Conservation (phyloP, 35 echinoderm and acorn worm genomes). For the Eucidaris tribuloides region DNA sequence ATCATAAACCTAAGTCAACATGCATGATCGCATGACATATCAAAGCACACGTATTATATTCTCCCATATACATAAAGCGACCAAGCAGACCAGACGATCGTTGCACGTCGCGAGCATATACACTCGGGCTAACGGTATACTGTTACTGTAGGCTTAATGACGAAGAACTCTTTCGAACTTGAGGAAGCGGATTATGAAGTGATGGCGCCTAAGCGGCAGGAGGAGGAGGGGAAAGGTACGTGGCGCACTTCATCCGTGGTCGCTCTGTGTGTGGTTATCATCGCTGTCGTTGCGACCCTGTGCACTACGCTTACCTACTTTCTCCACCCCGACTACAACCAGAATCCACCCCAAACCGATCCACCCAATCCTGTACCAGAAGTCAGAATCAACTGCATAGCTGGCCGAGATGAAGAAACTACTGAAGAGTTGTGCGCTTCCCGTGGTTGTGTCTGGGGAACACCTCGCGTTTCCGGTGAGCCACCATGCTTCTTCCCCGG, state of each 20-base stretch:
- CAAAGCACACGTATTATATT: too few relatives aligned
- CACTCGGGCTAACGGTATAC: too few relatives aligned
- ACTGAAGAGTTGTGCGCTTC: conserved; percentile 42
- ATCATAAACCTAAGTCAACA: too few relatives aligned
- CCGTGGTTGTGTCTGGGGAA: conserved; percentile 55
- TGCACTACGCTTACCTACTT: conserved; percentile 57
- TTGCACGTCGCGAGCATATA: too few relatives aligned
- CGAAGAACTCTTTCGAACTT: too few relatives aligned
- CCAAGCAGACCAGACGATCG: too few relatives aligned
- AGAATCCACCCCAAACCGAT: neutral
- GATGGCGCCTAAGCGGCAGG: too few relatives aligned
- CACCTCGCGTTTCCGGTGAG: neutral
- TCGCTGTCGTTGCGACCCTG: neutral
- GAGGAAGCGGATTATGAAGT: too few relatives aligned
- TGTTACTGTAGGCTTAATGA: too few relatives aligned
- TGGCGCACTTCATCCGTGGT: neutral
- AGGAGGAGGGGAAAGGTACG: too few relatives aligned
- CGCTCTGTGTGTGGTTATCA: neutral
- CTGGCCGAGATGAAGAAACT: conserved; percentile 23
- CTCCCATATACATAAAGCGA: too few relatives aligned
- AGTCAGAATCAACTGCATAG: conserved; percentile 59
- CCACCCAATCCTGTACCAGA: neutral
- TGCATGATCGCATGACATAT: too few relatives aligned
- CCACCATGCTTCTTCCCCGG: conserved; percentile 72
- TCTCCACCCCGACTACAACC: conserved; percentile 47